These are phyloP conservation scores for Lycaena phlaeas DNA, from an alignment of 2,888 invertebrate genomes.

Conservation along the genomic window DNA sequence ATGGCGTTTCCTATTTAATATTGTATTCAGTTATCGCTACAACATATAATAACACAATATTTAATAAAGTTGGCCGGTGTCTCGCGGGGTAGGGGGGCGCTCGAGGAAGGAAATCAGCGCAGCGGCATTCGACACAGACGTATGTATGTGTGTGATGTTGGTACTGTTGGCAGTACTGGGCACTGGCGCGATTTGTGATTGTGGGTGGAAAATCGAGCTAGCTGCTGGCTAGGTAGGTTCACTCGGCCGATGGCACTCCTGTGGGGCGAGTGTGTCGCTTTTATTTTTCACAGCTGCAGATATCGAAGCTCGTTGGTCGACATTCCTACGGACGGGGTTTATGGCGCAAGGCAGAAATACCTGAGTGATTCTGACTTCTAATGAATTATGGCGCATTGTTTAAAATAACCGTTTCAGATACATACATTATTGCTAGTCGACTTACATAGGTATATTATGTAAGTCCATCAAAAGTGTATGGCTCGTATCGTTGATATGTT, in stretches of 20 bases:
- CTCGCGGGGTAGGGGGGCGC: conserved; percentile 39
- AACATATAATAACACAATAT: conserved; percentile 21
- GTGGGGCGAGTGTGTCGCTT: conserved; percentile 33
- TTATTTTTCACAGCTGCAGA: conserved; percentile 33
- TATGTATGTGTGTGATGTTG: conserved; percentile 25
- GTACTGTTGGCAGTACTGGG: no score
- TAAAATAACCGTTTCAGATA: conserved; percentile 18
- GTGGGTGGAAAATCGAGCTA: conserved; percentile 46
- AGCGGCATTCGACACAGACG: conserved; percentile 41
- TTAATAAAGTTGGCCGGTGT: conserved; percentile 28
- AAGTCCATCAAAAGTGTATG: neutral
- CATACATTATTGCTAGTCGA: conserved; percentile 4
- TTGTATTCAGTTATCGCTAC: conserved; percentile 13
- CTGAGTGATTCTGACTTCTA: conserved; percentile 56
- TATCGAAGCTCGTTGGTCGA: conserved; percentile 52
- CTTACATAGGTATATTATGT: neutral
- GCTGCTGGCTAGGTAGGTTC: conserved; percentile 27
- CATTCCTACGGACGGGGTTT: conserved; percentile 59
- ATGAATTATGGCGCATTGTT: conserved; percentile 56
- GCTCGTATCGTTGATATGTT: neutral
- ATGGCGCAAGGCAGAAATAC: conserved; percentile 65
- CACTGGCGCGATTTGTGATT: conserved; percentile 37
- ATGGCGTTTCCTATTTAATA: conserved; percentile 11
- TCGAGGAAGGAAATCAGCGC: conserved; percentile 57
- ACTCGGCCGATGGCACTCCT: conserved; percentile 38